Percentiles rank a stretch among this genome's conserved stretches.
These are phyloP conservation scores for Pelmatolapia mariae DNA, from an alignment of 2,113 vertebrate genomes.

Conservation along the genomic window DNA sequence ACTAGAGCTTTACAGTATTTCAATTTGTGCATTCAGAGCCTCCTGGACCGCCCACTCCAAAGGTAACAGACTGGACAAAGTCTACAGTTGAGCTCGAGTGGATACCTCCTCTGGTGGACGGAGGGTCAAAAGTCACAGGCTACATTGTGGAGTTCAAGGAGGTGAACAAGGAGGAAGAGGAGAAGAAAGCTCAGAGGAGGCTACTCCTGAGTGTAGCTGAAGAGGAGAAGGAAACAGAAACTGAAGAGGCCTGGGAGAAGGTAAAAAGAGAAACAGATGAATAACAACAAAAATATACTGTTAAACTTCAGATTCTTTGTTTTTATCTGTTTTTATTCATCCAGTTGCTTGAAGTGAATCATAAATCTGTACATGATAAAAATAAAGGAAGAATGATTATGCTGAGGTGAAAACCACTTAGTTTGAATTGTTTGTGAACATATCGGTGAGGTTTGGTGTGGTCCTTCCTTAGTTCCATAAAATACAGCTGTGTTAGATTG, in stretches of 20 bases:
- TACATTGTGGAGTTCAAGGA: constrained; percentile 96
- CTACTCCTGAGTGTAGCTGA: constrained; percentile 35
- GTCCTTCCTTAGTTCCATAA: background rate
- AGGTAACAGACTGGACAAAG: constrained; percentile 94
- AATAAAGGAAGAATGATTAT: background rate
- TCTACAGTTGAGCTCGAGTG: constrained; percentile 95
- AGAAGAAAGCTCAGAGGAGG: constrained; percentile 67
- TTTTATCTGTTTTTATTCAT: background rate
- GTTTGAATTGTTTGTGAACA: background rate
- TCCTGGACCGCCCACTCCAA: constrained; percentile 90
- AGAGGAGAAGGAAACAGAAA: constrained; percentile 40
- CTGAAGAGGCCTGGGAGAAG: constrained; percentile 82
- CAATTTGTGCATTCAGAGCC: constrained; percentile 73
- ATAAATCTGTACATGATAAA: background rate
- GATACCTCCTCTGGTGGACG: constrained; percentile 86
- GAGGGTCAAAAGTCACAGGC: constrained; percentile 92
- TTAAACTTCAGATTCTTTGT: background rate
- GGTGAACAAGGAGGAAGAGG: constrained; percentile 73
- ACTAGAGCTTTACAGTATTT: background rate
- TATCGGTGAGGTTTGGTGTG: background rate
- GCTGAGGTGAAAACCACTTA: background rate
- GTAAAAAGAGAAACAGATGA: constrained; percentile 32
- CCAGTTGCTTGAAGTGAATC: background rate
- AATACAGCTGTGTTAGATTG: background rate
- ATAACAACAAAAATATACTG: background rate